Percentiles rank a stretch among this genome's conserved stretches.
phyloP scores from a whole-genome alignment of 2,888 invertebrate species.

The Panzeria rudis region DNA sequence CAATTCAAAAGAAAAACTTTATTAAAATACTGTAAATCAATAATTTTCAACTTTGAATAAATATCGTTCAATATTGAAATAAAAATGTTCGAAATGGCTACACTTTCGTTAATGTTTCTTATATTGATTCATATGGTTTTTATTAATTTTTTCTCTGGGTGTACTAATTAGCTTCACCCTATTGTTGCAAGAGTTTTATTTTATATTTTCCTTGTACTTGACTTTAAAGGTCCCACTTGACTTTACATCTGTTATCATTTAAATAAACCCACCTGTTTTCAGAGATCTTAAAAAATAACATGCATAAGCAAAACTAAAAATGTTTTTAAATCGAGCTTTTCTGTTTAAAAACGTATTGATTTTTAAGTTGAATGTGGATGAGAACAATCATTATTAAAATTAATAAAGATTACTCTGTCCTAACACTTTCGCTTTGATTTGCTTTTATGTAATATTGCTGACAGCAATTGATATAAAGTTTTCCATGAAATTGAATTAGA shows the following conservation, averaged over 20 bases:
- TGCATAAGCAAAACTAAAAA: background rate
- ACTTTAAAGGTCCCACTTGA: background rate
- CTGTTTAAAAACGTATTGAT: no score
- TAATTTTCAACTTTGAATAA: no score
- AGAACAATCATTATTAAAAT: background rate
- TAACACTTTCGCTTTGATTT: background rate
- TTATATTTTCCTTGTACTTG: background rate
- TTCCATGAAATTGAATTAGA: no score
- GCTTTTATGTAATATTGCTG: no score
- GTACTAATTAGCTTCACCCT: background rate
- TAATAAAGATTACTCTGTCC: background rate
- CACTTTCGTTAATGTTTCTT: no score
- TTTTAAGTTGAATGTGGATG: background rate
- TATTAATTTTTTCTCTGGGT: no score
- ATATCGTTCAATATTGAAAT: no score
- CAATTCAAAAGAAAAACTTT: no score
- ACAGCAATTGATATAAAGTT: no score
- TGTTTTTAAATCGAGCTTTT: background rate
- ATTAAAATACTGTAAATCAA: no score
- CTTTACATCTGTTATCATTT: conserved; percentile 33
- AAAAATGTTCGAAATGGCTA: no score
- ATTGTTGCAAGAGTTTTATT: background rate
- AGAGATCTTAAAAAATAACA: background rate
- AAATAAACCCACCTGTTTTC: conserved; percentile 13
- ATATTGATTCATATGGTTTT: no score